Evolutionary conservation across 2,888 invertebrate genomes (phyloP).

Genomic region (Chloroclysta siterata): DNA sequence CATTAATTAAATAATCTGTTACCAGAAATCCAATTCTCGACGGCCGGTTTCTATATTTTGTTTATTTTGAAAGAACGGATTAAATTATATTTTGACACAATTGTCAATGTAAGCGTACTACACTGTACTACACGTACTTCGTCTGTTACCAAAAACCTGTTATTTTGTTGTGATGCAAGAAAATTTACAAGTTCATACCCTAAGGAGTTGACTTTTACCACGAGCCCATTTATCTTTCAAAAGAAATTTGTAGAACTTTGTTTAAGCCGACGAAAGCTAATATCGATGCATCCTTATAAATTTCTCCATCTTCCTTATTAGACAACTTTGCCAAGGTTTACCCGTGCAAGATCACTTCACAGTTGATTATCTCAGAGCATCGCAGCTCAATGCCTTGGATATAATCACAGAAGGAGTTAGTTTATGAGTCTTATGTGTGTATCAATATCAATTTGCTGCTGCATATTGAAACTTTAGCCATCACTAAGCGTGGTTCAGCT

Average conservation of each 20-base stretch:
- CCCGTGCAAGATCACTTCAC: constrained; percentile 38
- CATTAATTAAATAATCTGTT: constrained; percentile 59
- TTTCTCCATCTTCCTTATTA: too few relatives aligned
- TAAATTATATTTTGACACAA: too few relatives aligned
- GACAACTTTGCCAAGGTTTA: neutral
- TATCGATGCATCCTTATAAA: too few relatives aligned
- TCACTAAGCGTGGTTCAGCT: too few relatives aligned
- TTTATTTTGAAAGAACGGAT: neutral
- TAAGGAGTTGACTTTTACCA: neutral
- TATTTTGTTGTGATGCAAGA: neutral
- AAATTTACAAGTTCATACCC: neutral
- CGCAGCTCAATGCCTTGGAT: constrained; percentile 55
- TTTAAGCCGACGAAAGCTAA: too few relatives aligned
- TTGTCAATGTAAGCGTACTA: too few relatives aligned
- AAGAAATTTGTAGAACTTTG: too few relatives aligned
- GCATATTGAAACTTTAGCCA: neutral
- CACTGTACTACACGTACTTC: too few relatives aligned
- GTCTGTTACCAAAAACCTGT: neutral
- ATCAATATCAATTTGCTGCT: constrained; percentile 2
- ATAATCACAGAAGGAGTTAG: constrained; percentile 39
- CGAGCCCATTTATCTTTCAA: too few relatives aligned
- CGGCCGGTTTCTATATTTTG: neutral
- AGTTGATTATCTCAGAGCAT: constrained; percentile 56
- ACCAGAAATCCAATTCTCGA: neutral
- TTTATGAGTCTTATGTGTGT: constrained; percentile 3